Evolutionary conservation across 2,113 vertebrate genomes (phyloP), one percentile per base, ranked within the genome.

Genomic region (Microcebus murinus): DNA sequence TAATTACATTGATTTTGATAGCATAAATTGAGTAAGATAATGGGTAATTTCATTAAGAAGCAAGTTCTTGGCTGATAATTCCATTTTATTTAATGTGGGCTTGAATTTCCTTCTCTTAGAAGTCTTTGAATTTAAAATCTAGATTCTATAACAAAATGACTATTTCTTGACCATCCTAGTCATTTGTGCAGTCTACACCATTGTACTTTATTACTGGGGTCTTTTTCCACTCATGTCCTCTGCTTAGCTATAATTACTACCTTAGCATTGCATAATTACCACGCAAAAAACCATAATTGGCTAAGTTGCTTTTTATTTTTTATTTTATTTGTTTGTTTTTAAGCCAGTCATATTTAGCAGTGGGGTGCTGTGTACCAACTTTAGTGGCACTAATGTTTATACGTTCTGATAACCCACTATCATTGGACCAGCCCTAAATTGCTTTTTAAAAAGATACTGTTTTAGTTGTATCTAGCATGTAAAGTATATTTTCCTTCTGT

Each of bases 401-500:
- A 57, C 21, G 20, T 21, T 57, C 55, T 57, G 55, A 21, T 57
- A 57, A 57, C 55, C 20, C 7, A 57, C 55, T 57, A 57, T 21
- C 55, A 21, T 57, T 57, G 55, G 55, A 57, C 20, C 55, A 57
- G 55, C 55, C 55, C 6, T 57, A 57, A 57, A 20, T 57, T 57
- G 55, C 42, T 83, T 73, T 94, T 79, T 25, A 17, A 65, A 73
- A 73, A 90, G 11, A 39, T 84, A 48, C 1, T 95, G 50, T 97
- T 97, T 93, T 77, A 92, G 25, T 96, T 85, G 36, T 91, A 34
- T 55, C 52, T 91, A 55, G 14, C 82, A 57, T 93, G 57, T 97
- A 50, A 91, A 97, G 74, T 95, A 59, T n/a, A 31, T 90, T 97
- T 83, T 95, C 97, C 23, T 96, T 77, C 84, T 95, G 0, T 98